Evolutionary conservation across 2,113 vertebrate genomes (phyloP), one percentile per base, ranked within the genome.

Genomic region (Gymnarchus niloticus): DNA sequence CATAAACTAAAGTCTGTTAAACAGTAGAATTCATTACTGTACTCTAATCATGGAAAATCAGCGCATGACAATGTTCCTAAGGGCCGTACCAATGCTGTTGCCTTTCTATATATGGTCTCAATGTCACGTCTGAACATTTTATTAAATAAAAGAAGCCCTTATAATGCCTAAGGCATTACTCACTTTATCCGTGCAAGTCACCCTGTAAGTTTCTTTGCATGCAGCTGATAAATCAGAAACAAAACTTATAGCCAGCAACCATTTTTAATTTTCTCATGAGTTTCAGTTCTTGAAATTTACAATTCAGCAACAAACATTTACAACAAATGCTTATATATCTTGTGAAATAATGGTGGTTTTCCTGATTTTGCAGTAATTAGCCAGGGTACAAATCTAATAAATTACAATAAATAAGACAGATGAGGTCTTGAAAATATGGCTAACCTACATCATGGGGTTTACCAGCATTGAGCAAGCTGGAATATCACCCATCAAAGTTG

Each of bases 241-340:
- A 44, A 19, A 46, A 25, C 78, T 48, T 77, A 44, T 89, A 86
- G 89, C 90, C 92, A 94, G 93, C 90, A 92, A 93, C 93, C 82
- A 88, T 92, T 90, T 90, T 94, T 90, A 92, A 93, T 95, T 88
- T 92, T 93, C 90, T 91, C 90, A 87, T 91, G 87, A 89, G 85
- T 92, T 61, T 92, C 92, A 93, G 87, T 93, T 92, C 89, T 92
- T 90, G 92, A 93, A 95, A 95, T 94, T 91, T 94, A 95, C 94
- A 94, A 92, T 91, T 93, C 90, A 91, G 87, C 86, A 89, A 88
- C 89, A 85, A 90, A 95, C 94, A 95, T 95, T 92, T 94, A 94
- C 93, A 94, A 94, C 94, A 94, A 91, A 93, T 91, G 93, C 87
- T 91, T 89, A 91, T 49, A 89, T 92, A 91, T 92, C 92, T 90